A percentile compares a stretch with the other conserved stretches of the same genome.
Conservation (phyloP, 2,113 vertebrate species). For the Thymallus thymallus region DNA sequence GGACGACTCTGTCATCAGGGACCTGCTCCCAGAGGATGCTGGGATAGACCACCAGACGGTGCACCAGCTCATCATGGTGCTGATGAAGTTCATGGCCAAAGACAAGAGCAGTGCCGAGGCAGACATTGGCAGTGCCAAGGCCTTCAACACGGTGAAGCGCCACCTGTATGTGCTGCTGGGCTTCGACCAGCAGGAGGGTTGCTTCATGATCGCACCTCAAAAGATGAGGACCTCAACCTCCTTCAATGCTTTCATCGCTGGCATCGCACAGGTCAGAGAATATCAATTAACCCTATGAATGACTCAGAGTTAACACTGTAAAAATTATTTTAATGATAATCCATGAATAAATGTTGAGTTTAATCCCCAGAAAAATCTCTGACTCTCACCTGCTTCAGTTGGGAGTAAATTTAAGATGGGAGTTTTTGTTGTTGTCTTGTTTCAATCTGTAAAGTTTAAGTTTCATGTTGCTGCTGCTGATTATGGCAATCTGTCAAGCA, state of each 20-base stretch:
- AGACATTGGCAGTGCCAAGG: constrained; percentile 94
- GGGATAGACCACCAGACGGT: constrained; percentile 98
- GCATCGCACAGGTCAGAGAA: constrained; percentile 86
- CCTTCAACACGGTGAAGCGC: constrained; percentile 96
- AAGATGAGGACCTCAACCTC: constrained; percentile 98
- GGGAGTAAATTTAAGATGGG: too few species aligned
- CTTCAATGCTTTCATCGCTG: constrained; percentile 98
- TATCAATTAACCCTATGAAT: neutral
- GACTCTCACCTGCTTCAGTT: too few species aligned
- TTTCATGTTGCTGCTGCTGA: neutral
- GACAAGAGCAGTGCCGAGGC: constrained; percentile 93
- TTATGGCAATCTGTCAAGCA: neutral
- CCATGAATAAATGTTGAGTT: too few species aligned
- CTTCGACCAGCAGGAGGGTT: constrained; percentile 96
- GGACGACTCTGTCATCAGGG: constrained; percentile 87
- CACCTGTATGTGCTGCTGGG: constrained; percentile 94
- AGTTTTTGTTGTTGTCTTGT: neutral
- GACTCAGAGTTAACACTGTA: too few species aligned
- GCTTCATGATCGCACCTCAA: constrained; percentile 98
- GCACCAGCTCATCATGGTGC: constrained; percentile 94
- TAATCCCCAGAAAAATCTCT: too few species aligned
- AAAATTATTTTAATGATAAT: too few species aligned
- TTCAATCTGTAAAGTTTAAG: neutral
- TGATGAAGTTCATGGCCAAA: constrained; percentile 99
- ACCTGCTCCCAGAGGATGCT: constrained; percentile 91